These are phyloP conservation scores for Papio anubis DNA, from an alignment of 2,113 vertebrate genomes.

Conservation along the genomic window DNA sequence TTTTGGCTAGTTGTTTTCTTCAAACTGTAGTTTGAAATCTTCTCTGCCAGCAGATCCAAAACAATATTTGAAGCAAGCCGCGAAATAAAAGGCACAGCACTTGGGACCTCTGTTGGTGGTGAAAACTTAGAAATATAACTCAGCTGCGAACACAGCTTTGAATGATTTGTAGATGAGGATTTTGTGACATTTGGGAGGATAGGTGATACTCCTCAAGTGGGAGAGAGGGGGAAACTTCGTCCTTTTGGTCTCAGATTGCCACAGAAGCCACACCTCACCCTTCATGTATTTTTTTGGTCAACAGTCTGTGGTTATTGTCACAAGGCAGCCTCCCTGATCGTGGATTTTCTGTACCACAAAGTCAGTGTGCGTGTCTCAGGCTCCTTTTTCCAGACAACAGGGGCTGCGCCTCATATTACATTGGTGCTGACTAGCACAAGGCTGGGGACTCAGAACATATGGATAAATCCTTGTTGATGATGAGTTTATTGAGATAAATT, in stretches of 20 bases:
- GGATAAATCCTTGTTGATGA: neutral
- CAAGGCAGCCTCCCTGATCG: neutral
- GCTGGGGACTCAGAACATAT: neutral
- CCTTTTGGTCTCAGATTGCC: neutral
- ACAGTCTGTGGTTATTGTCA: neutral
- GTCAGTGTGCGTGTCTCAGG: neutral
- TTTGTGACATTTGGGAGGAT: neutral
- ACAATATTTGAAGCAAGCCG: neutral
- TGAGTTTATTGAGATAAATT: neutral
- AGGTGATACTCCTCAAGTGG: neutral
- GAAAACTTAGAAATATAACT: neutral
- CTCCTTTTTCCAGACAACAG: neutral
- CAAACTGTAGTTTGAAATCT: neutral
- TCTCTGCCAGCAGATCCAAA: neutral
- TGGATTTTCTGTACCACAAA: neutral
- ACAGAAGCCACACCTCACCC: neutral
- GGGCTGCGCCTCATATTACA: fast-evolving
- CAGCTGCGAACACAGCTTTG: neutral
- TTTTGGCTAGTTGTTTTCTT: neutral
- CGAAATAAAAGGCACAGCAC: neutral
- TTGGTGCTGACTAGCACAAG: fast-evolving
- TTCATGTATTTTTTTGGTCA: neutral
- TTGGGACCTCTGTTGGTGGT: neutral
- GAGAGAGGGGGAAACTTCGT: neutral
- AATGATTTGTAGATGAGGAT: neutral